A percentile compares a stretch with the other conserved stretches of the same genome.
These are phyloP conservation scores for Nothura maculosa DNA, from an alignment of 2,797 vertebrate genomes.

Conservation along the genomic window DNA sequence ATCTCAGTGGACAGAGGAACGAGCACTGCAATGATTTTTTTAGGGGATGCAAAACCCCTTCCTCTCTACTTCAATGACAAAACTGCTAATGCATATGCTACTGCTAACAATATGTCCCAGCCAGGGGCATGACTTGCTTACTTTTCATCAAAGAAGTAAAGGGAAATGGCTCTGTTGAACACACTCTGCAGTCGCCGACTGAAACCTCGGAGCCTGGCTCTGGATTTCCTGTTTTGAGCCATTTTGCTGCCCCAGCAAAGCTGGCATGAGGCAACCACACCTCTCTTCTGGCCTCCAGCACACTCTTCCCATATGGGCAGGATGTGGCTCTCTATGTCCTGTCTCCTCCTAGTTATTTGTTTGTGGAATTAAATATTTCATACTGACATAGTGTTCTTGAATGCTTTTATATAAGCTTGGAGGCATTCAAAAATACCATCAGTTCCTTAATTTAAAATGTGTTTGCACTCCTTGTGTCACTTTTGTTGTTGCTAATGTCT, in stretches of 20 bases:
- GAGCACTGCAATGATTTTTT: neutral
- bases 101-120: slow-evolving; percentile 43
- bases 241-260: slow-evolving; percentile 47
- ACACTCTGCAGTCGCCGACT: slow-evolving; percentile 20
- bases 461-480: accelerated
- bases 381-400: accelerated
- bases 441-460: neutral
- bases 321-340: slow-evolving; percentile 52
- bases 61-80: neutral
- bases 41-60: neutral
- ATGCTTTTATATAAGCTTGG: slow-evolving; percentile 2
- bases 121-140: neutral
- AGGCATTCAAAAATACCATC: neutral
- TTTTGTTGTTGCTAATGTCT: neutral
- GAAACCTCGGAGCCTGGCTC: slow-evolving; percentile 23
- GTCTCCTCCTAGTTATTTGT: slow-evolving; percentile 49
- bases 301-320: slow-evolving; percentile 54
- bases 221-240: slow-evolving; percentile 56
- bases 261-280: slow-evolving; percentile 63
- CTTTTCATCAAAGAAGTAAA: slow-evolving; percentile 42
- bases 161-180: neutral
- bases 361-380: slow-evolving; percentile 36
- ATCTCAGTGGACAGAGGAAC: neutral
- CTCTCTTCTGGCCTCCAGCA: slow-evolving; percentile 39
- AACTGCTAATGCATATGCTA: slow-evolving; percentile 4